Evolutionary conservation across 2,113 vertebrate species (phyloP).

Genomic region (Oryzias woworae): DNA sequence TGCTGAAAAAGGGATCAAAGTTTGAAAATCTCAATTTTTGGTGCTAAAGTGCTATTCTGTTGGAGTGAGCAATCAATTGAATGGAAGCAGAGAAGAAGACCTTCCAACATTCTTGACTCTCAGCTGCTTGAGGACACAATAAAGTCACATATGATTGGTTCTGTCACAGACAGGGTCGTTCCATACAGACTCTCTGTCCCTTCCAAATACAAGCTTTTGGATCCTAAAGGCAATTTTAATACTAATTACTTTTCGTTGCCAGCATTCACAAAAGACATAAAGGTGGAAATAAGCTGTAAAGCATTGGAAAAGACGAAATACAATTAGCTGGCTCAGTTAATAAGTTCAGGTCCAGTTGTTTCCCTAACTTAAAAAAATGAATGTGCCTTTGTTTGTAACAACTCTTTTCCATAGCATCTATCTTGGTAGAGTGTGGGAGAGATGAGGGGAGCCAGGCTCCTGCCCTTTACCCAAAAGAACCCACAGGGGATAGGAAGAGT

Average conservation of each 20-base stretch:
- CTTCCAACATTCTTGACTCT: background rate
- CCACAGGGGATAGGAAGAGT: conserved; percentile 36
- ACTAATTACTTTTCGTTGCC: conserved; percentile 39
- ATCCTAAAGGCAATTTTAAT: conserved; percentile 40
- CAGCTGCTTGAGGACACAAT: conserved; percentile 29
- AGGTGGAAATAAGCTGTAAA: conserved; percentile 1
- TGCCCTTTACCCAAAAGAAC: conserved; percentile 38
- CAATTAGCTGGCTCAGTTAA: conserved; percentile 35
- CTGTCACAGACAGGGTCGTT: conserved; percentile 17
- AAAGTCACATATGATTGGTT: conserved; percentile 20
- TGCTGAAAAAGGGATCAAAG: conserved; percentile 10
- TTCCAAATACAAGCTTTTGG: conserved; percentile 50
- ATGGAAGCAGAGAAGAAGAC: conserved; percentile 12
- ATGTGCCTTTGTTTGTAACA: conserved; percentile 32
- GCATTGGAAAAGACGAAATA: conserved; percentile 2
- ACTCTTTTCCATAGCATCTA: conserved; percentile 30
- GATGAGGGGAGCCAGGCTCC: conserved; percentile 36
- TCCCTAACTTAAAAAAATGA: conserved; percentile 40
- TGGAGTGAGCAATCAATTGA: conserved; percentile 25
- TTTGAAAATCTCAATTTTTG: background rate
- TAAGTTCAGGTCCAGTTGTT: conserved; percentile 59
- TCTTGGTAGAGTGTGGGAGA: conserved; percentile 35
- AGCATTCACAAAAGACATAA: conserved; percentile 13
- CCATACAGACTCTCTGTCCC: conserved; percentile 29
- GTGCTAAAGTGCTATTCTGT: conserved; percentile 1